Conservation (phyloP, 2,113 vertebrate genomes). For the Cyprinodon brontotheroides region DNA sequence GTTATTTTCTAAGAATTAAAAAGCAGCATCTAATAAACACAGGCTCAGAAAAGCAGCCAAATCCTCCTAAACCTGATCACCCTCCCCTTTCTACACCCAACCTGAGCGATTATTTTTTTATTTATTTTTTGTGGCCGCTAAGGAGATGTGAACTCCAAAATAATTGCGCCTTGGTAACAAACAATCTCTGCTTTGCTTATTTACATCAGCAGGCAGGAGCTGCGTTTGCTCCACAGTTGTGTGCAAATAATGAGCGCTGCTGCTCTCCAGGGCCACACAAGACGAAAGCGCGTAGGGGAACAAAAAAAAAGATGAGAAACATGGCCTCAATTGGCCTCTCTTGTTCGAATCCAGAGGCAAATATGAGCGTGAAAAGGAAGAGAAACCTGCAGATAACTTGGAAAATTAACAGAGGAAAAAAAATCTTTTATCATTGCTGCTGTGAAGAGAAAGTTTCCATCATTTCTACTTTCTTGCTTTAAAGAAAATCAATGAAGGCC, state of each 20-base stretch:
- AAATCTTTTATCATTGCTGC: neutral
- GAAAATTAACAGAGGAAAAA: too few relatives aligned
- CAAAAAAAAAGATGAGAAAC: conserved; percentile 8
- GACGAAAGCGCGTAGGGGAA: neutral
- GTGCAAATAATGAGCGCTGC: conserved; percentile 11
- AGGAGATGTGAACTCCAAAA: neutral
- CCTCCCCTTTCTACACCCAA: neutral
- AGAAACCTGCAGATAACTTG: neutral
- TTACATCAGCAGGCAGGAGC: neutral
- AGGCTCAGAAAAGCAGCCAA: neutral
- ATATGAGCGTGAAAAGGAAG: neutral
- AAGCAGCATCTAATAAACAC: neutral
- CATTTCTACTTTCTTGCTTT: neutral
- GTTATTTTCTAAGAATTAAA: neutral
- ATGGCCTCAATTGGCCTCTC: neutral
- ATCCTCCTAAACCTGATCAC: neutral
- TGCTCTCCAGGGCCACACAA: conserved; percentile 15
- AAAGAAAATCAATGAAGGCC: conserved; percentile 6
- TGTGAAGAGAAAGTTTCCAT: conserved; percentile 3
- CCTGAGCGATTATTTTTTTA: neutral
- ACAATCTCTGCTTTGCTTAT: neutral
- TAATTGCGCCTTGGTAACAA: neutral
- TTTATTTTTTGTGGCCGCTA: neutral
- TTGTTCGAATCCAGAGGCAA: neutral
- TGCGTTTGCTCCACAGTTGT: conserved; percentile 22